phyloP scores from a whole-genome alignment of 2,797 vertebrate species.

The Tauraco hartlaubi region DNA sequence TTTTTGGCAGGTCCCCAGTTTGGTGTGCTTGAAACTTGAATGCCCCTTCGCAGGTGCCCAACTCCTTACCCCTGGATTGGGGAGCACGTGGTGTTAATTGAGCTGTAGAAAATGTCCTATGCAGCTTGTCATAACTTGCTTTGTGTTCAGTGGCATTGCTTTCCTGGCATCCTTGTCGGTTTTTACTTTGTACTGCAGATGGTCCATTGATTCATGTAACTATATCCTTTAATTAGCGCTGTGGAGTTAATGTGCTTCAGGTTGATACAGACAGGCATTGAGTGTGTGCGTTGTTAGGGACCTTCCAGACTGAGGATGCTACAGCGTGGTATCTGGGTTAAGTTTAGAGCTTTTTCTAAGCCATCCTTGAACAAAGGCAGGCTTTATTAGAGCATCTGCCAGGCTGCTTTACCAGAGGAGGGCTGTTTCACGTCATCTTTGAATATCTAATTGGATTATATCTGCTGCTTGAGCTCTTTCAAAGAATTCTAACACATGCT shows the following conservation, averaged over 20 bases:
- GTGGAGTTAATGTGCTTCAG: background rate
- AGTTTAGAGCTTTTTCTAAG: background rate
- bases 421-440: background rate
- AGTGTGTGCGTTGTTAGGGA: background rate
- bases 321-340: background rate
- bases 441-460: conserved; percentile 18
- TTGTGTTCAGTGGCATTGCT: background rate
- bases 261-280: background rate
- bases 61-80: background rate
- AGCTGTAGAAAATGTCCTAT: background rate
- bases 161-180: conserved; percentile 7
- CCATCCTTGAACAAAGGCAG: background rate
- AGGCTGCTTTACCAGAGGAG: background rate
- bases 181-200: background rate
- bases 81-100: background rate
- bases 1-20: background rate
- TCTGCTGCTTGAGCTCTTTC: conserved; percentile 31
- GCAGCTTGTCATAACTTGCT: background rate
- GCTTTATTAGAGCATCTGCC: background rate
- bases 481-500: background rate
- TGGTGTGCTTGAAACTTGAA: background rate
- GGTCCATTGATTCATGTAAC: background rate
- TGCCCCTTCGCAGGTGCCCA: background rate
- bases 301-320: background rate
- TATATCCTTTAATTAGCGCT: conserved; percentile 12